Percentiles rank a stretch among this genome's conserved stretches.
phyloP scores from a whole-genome alignment of 2,888 invertebrate genomes.

The Acleris laterana region DNA sequence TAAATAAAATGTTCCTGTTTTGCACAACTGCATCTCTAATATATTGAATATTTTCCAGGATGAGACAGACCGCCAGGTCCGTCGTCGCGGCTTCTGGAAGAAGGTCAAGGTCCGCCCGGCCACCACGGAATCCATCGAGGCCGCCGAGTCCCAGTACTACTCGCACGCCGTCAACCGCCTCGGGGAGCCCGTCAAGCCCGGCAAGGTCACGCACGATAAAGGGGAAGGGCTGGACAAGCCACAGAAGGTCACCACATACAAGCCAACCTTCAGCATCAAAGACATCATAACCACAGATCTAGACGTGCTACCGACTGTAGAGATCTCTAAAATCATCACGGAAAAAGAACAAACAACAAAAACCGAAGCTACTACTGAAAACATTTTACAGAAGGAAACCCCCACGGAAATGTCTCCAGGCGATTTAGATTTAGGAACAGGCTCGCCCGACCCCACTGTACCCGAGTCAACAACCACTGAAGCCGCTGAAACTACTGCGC shows the following conservation, averaged over 20 bases:
- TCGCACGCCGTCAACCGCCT: constrained; percentile 84
- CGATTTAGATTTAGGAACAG: constrained; percentile 74
- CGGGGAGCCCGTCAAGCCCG: constrained; percentile 55
- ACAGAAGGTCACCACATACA: constrained; percentile 66
- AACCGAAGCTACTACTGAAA: constrained; percentile 42
- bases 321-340: constrained; percentile 61
- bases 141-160: constrained; percentile 90
- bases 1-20: no score
- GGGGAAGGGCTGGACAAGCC: constrained; percentile 55
- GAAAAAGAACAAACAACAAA: constrained; percentile 44
- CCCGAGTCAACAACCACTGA: constrained; percentile 66
- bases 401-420: constrained; percentile 61
- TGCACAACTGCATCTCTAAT: neutral
- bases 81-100: constrained; percentile 90
- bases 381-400: constrained; percentile 47
- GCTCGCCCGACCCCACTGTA: constrained; percentile 67
- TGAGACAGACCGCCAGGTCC: constrained; percentile 54
- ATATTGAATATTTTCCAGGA: constrained; percentile 44
- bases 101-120: constrained; percentile 86
- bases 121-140: constrained; percentile 87
- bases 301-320: constrained; percentile 54
- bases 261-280: constrained; percentile 66
- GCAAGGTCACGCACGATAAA: constrained; percentile 58
- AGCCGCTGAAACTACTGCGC: constrained; percentile 52
- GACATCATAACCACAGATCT: constrained; percentile 60